Evolutionary conservation across 1,140 invertebrate species (phyloP), one percentile per base, ranked within the genome.

Genomic region (Aphis gossypii): DNA sequence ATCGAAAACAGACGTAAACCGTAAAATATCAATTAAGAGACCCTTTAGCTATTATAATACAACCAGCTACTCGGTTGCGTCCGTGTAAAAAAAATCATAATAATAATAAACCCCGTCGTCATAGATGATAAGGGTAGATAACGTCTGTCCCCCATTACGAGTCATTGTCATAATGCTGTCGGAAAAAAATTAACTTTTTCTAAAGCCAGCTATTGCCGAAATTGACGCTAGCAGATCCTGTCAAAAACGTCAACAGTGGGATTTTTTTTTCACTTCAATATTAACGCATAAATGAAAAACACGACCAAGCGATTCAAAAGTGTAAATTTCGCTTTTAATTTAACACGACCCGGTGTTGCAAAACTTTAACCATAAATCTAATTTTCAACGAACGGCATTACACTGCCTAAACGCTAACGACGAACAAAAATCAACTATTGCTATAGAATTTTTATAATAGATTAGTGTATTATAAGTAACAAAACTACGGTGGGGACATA

Each of bases 81-180:
- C 2, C 7, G 3, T 9, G 25, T 41, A 44, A 90, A 54, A 54
- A 89, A 89, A 89, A 89, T 25, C 44, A 87, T 48, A 48, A 38
- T 89, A 56, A 38, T 89, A 54, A 90, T 60, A 90, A 90, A 90
- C 89, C 38, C 54, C 89, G 38, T 35, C 41, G 44, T 56, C 21
- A 44, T 35, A n/a, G 89, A 90, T 44, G 56, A 89, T 89, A 89
- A 89, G 48, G 48, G 89, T 90, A 68, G 89, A 90, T 90, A 90
- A 90, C 56, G 89, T 68, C 89, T 56, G 23, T 60, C 25, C 25
- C 14, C 35, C 38, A n/a, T 44, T 46, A 1, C 35, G 35, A 23
- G 2, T 90, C 88, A 21, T 60, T 60, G 88, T 90, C 89, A 21
- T 88, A 44, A 56, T 23, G 35, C 20, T 68, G 54, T 68, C 38